phyloP scores from a whole-genome alignment of 1,140 invertebrate genomes.

The Dufourea novaeangliae region DNA sequence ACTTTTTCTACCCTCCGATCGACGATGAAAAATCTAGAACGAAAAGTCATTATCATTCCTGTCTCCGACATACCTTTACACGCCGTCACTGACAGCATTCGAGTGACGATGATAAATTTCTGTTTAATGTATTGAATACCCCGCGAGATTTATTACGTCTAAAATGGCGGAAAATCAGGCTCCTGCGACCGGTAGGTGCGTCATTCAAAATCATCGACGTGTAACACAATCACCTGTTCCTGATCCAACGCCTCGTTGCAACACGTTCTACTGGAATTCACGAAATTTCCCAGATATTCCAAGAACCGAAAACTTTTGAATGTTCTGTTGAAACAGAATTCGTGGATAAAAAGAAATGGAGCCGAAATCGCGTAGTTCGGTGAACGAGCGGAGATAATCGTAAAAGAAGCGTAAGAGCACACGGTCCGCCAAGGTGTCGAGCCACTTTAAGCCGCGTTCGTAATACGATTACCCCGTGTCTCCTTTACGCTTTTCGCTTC shows the following conservation, averaged over 20 bases:
- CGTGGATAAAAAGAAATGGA: background rate
- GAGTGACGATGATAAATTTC: slow-evolving; percentile 63
- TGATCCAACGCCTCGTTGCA: background rate
- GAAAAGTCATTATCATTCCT: slow-evolving; percentile 53
- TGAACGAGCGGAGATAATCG: slow-evolving; percentile 29
- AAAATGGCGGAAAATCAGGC: slow-evolving; percentile 24
- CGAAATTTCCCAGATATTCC: background rate
- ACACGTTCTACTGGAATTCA: slow-evolving; percentile 29
- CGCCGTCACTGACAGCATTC: slow-evolving; percentile 51
- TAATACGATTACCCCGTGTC: slow-evolving; percentile 41
- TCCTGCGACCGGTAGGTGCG: background rate
- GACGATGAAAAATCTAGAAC: slow-evolving; percentile 22
- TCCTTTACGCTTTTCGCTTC: background rate
- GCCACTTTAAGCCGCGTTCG: slow-evolving; percentile 66
- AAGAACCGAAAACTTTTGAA: background rate
- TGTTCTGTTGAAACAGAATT: background rate
- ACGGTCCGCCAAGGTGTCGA: slow-evolving; percentile 14
- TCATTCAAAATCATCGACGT: background rate
- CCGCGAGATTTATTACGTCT: slow-evolving; percentile 44
- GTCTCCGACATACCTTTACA: slow-evolving; percentile 27
- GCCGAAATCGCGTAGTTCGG: background rate
- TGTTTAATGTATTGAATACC: slow-evolving; percentile 61
- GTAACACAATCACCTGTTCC: background rate
- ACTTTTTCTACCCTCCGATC: background rate
- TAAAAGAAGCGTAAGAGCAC: slow-evolving; percentile 1